Evolutionary conservation across 2,888 invertebrate genomes (phyloP).

Genomic region (Phengaris arion): DNA sequence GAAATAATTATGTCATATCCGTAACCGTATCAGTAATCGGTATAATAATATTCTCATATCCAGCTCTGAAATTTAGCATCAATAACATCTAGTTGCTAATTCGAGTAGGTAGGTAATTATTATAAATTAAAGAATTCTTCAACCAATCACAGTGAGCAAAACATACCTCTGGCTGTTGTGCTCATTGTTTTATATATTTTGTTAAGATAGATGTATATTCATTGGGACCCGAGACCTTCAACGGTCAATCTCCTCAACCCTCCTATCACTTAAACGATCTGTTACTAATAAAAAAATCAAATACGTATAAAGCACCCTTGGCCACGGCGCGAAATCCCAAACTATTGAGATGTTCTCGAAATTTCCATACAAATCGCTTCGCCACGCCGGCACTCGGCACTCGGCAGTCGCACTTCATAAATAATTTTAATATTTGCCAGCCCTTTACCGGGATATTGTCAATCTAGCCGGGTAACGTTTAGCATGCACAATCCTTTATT

Average conservation of each 20-base stretch:
- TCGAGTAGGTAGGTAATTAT: too few species aligned
- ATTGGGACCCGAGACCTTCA: neutral
- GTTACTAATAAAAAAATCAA: neutral
- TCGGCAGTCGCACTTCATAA: slow-evolving; percentile 69
- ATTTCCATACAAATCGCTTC: slow-evolving; percentile 78
- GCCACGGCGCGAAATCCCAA: slow-evolving; percentile 46
- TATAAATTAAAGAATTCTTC: too few species aligned
- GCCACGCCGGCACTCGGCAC: slow-evolving; percentile 51
- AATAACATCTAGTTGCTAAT: too few species aligned
- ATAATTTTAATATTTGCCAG: slow-evolving; percentile 73
- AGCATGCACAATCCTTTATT: neutral
- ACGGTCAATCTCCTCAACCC: neutral
- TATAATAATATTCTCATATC: too few species aligned
- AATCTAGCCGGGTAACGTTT: slow-evolving; percentile 1
- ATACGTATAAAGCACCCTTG: slow-evolving; percentile 36
- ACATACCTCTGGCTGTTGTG: too few species aligned
- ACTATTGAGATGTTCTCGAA: slow-evolving; percentile 57
- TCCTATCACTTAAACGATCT: neutral
- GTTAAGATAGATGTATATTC: too few species aligned
- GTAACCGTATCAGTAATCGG: too few species aligned
- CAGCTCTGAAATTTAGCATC: too few species aligned
- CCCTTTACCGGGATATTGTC: slow-evolving; percentile 37
- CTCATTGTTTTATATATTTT: too few species aligned
- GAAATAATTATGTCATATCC: too few species aligned
- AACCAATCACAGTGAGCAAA: too few species aligned